Base-by-base conservation (phyloP, 2,797 vertebrate genomes). In the Oryzias dopingdopingensis region DNA sequence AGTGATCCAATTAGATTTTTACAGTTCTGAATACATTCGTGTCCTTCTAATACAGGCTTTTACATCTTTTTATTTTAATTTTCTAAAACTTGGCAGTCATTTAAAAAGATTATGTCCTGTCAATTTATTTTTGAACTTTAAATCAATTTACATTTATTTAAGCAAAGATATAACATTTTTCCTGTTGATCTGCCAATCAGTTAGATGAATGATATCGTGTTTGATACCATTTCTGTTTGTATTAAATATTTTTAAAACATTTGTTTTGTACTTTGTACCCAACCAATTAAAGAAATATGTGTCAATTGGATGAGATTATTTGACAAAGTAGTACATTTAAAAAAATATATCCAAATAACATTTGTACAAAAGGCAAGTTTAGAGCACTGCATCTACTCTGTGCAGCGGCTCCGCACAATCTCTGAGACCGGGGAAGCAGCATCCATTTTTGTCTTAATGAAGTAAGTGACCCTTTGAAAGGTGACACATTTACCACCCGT, bases 401-500 rank as follows among this genome's bases (percentile, higher is more conserved):
- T 83, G 74, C 44, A 23, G 69, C 32, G 67, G 84, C 80, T 73
- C 89, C 87, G 83, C 82, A 79, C 80, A 62, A 81, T 79, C 86
- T 86, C 82, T 74, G 77, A 88, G 82, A 90, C 86, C 84, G 83
- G 89, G 87, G 86, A 88, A 87, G 87, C 79, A 54, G 84, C 88
- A 86, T 90, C 80, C 89, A 90, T 91, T 89, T 90, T 85, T 84
- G 82, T 84, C 85, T 90, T 92, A 92, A 93, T 92, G 91, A 93
- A 93, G 90, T 91, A 90, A 91, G 89, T 93, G 91, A 92, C 92
- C 91, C 91, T 90, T 80, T 89, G 86, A 92, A 92, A 91, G 90
- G 89, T 92, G 91, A 92, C 91, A 92, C 88, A 85, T 92, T 92
- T 90, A 91, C 87, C 87, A 78, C 91, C 89, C 81, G 59, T 73